Conservation (phyloP, 2,888 invertebrate genomes). For the Callimorpha dominula region DNA sequence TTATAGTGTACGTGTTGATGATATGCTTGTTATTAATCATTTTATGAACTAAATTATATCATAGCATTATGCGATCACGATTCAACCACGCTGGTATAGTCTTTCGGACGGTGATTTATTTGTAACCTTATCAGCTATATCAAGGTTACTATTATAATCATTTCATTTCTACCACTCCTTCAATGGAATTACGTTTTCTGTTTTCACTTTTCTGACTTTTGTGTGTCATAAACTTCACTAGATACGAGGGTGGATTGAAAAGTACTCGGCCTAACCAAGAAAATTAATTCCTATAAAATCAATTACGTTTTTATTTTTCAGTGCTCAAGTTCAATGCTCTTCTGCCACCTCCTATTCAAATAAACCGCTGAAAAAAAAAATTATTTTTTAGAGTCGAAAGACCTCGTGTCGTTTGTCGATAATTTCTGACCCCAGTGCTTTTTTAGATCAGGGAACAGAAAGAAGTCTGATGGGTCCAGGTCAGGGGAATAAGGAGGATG, state of each 20-base stretch:
- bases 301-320: background rate
- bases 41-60: background rate
- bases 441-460: background rate
- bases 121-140: conserved; percentile 5
- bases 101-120: background rate
- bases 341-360: background rate
- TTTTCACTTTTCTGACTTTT: background rate
- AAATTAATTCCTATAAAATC: too few relatives aligned
- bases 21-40: background rate
- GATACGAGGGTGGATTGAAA: too few relatives aligned
- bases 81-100: conserved; percentile 11
- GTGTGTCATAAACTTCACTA: too few relatives aligned
- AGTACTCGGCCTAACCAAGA: too few relatives aligned
- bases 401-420: too few relatives aligned
- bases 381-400: too few relatives aligned
- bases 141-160: conserved; percentile 11
- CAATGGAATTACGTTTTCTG: background rate
- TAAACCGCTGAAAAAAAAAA: background rate
- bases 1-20: background rate
- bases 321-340: background rate
- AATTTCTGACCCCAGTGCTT: background rate
- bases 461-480: background rate
- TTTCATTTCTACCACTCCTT: conserved; percentile 2
- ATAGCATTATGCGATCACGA: conserved; percentile 6
- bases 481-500: background rate